Evolutionary conservation across 2,797 vertebrate species (phyloP).

Genomic region (Taeniopygia guttata): DNA sequence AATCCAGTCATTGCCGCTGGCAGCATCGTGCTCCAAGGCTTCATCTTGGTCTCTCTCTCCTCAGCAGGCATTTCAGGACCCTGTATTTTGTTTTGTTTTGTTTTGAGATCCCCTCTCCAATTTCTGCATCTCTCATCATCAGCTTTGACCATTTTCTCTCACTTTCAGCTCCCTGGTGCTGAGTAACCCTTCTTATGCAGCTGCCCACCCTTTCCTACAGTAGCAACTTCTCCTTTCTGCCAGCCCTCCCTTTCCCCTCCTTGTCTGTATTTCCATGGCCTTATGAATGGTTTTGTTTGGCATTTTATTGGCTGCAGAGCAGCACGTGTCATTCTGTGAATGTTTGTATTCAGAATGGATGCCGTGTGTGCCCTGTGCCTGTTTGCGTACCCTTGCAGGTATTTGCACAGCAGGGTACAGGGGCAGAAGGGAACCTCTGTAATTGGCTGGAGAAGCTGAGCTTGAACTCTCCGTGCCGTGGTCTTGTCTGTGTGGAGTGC

Average conservation of each 20-base stretch:
- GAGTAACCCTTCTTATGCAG: not conserved
- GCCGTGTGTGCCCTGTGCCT: fast-evolving
- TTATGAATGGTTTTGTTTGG: not conserved
- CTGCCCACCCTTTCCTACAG: not conserved
- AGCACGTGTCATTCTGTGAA: fast-evolving
- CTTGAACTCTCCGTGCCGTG: not conserved
- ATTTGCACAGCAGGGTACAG: not conserved
- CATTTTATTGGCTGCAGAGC: not conserved
- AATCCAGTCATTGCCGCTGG: not conserved
- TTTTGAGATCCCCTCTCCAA: not conserved
- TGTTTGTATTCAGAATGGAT: not conserved
- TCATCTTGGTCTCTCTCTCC: not conserved
- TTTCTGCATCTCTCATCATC: not conserved
- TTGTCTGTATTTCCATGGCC: not conserved
- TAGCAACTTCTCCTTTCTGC: not conserved
- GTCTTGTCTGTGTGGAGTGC: constrained; percentile 21
- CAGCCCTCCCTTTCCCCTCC: not conserved
- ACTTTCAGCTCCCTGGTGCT: not conserved
- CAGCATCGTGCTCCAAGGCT: not conserved
- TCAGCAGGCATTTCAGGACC: not conserved
- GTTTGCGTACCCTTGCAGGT: not conserved
- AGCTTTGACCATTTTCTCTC: not conserved
- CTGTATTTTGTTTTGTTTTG: not conserved
- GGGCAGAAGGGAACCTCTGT: not conserved
- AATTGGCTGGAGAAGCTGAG: constrained; percentile 17